Evolutionary conservation across 2,888 invertebrate species (phyloP), one percentile per base, ranked within the genome.

Genomic region (Saturnia japonica): DNA sequence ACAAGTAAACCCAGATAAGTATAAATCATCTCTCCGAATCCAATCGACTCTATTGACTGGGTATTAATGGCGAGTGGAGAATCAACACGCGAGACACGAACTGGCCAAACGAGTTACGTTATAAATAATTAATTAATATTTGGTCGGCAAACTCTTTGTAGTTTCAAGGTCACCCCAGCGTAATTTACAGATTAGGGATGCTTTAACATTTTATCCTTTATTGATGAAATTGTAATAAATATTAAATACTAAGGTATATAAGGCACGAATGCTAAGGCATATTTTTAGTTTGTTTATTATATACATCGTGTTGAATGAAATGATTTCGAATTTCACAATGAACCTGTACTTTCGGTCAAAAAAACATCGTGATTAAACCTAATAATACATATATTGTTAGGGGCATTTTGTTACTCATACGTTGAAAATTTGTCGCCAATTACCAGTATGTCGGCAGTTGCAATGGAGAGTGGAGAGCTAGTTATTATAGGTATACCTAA

Each of bases 91-190:
- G 80, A 85, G 81, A 79, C 84, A 82, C 84, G 82, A 81, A 88
- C 88, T 82, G 74, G 82, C 86, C 88, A 88, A 91, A 91, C 91
- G 82, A 85, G 91, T 91, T 91, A 84, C 85, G 84, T 85, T 87
- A 88, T 88, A 89, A 88, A 90, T 90, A 90, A 89, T 89, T 91
- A 89, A 91, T 91, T 91, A 89, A 88, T 88, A 89, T 90, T 91
- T 89, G 88, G 87, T 84, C 87, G 88, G 86, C 88, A 85, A 90
- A 89, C 89, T 89, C 86, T 86, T 85, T 84, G 86, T 84, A 80
- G 81, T 83, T 82, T 83, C 91, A 91, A 92, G 91, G 91, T 88
- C 82, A 78, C 72, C 67, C 72, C 77, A 80, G 78, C 76, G 78
- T 80, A 83, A 81, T 81, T 81, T 80, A 74, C 78, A 76, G 79